These are phyloP conservation scores for Acromyrmex charruanus DNA, from an alignment of 1,140 invertebrate species.

Conservation along the genomic window DNA sequence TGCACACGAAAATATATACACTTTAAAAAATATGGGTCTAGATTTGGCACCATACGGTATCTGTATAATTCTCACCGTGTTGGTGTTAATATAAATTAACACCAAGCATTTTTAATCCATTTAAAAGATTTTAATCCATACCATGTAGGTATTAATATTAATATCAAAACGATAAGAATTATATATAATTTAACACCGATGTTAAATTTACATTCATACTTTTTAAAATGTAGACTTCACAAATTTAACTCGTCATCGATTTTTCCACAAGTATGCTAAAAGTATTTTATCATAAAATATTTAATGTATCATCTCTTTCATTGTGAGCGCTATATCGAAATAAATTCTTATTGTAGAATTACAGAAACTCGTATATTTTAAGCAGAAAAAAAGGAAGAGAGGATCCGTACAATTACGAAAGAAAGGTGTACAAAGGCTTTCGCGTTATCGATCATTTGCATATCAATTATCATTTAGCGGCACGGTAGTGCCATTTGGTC, in stretches of 20 bases:
- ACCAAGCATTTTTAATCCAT: too few species aligned
- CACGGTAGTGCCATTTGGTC: slow-evolving; percentile 58
- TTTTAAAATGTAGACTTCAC: too few species aligned
- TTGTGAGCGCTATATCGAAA: background rate
- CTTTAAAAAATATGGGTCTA: too few species aligned
- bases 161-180: too few species aligned
- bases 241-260: background rate
- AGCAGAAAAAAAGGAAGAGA: background rate
- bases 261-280: background rate
- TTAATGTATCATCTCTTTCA: background rate
- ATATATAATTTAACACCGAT: too few species aligned
- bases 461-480: slow-evolving; percentile 51
- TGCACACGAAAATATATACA: background rate
- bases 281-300: background rate
- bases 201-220: too few species aligned
- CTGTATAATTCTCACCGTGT: too few species aligned
- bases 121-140: too few species aligned
- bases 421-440: slow-evolving; percentile 7
- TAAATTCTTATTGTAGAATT: background rate
- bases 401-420: background rate
- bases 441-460: slow-evolving; percentile 11
- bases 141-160: too few species aligned
- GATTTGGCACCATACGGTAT: too few species aligned
- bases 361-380: background rate
- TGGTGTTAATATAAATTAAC: too few species aligned